These are phyloP conservation scores for Drosophila putrida DNA, from an alignment of 2,888 invertebrate species.

Conservation along the genomic window DNA sequence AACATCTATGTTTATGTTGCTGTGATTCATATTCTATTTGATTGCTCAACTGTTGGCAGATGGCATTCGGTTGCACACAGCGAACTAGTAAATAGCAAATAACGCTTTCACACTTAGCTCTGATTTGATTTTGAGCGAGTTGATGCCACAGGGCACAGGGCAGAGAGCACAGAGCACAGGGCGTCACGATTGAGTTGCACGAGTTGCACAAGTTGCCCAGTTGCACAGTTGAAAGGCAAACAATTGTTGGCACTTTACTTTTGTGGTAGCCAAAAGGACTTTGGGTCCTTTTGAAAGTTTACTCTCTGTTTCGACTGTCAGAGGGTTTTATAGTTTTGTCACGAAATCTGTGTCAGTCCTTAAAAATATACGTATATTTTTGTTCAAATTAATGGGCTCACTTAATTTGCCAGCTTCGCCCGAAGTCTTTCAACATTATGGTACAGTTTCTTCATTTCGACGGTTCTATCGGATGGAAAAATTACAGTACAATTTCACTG, in stretches of 20 bases:
- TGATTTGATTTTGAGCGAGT: conserved; percentile 62
- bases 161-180: conserved; percentile 1
- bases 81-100: conserved; percentile 50
- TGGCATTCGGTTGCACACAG: conserved; percentile 46
- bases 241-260: conserved; percentile 36
- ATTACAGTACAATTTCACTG: too few species aligned
- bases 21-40: conserved; percentile 60
- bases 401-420: too few species aligned
- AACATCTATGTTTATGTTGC: conserved; percentile 28
- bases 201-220: too few species aligned
- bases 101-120: conserved; percentile 58
- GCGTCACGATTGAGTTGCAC: conserved; percentile 15
- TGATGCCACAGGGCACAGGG: conserved; percentile 23
- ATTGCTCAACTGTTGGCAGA: conserved; percentile 39
- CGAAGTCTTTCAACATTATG: too few species aligned
- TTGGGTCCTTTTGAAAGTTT: conserved; percentile 5
- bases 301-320: neutral
- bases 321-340: neutral
- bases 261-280: conserved; percentile 19
- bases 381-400: neutral
- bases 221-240: conserved; percentile 15
- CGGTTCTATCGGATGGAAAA: too few species aligned
- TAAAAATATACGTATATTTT: neutral
- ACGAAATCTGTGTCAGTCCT: neutral
- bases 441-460: too few species aligned